Evolutionary conservation across 2,113 vertebrate species (phyloP).

Genomic region (Larimichthys polyactis): DNA sequence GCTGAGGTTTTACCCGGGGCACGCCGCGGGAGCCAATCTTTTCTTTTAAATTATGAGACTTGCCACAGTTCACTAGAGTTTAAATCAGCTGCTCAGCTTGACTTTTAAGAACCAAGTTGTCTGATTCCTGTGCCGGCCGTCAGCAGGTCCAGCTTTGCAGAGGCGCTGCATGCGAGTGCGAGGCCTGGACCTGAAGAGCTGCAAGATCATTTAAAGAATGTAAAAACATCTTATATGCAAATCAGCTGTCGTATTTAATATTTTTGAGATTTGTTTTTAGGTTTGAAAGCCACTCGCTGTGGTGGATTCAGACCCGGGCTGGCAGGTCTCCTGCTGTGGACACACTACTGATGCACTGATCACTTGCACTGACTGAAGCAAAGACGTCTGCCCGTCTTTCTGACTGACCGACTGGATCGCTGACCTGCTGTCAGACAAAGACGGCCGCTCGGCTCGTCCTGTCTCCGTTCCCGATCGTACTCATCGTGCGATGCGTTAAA

Average conservation of each 20-base stretch:
- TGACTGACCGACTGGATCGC: slow-evolving; percentile 19
- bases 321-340: slow-evolving; percentile 28
- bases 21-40: background rate
- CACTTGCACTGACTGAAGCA: slow-evolving; percentile 62
- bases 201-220: slow-evolving; percentile 38
- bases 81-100: slow-evolving; percentile 5
- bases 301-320: slow-evolving; percentile 7
- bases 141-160: background rate
- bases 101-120: background rate
- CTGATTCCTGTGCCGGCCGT: background rate
- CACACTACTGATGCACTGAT: slow-evolving; percentile 73
- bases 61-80: background rate
- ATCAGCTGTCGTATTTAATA: slow-evolving; percentile 52
- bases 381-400: background rate
- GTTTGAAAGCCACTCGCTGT: slow-evolving; percentile 13
- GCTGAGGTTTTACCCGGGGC: background rate
- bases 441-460: slow-evolving; percentile 3
- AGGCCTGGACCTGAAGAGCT: background rate
- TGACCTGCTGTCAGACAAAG: slow-evolving; percentile 35
- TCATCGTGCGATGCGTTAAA: slow-evolving; percentile 11
- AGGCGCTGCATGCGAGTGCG: background rate
- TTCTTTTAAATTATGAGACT: background rate
- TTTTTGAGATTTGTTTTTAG: slow-evolving; percentile 38
- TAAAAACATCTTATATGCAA: slow-evolving; percentile 57
- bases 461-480: background rate